Evolutionary conservation across 2,888 invertebrate genomes (phyloP), one percentile per base, ranked within the genome.

Genomic region (Apoda limacodes): DNA sequence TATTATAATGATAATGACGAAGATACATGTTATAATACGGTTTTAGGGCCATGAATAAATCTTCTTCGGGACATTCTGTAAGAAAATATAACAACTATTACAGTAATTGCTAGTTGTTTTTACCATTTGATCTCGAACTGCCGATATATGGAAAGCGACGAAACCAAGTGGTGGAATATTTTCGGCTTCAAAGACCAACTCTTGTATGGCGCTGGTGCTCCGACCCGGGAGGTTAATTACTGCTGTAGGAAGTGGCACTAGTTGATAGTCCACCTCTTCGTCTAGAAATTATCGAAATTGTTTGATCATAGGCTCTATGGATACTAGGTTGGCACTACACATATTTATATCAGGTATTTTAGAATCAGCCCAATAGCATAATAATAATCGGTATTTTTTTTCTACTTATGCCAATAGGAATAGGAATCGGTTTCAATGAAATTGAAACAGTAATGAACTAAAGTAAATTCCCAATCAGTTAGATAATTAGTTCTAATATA

Each of bases 201-300:
- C 90, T 36, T 78, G 70, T 19, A 68, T 80, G 1, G 89, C 86
- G 1, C 54, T 55, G 37, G 87, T 85, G 0, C 52, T 47, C 27
- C 90, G 65, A 2, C 88, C 90, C 0, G 90, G 88, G 1, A 89
- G 74, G 21, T 72, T 72, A 38, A 71, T 54, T 4, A 89, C 74
- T 1, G 82, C 50, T 0, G 74, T 57, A 0, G 88, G 82, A 3
- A 76, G 48, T 0, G 76, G 57, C 0, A 68, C 46, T 0, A 90
- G 70, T n/a, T 88, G 87, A 13, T 72, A 66, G 19, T 76, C 75
- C 5, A 74, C 60, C 32, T 76, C 75, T 28, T 78, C 78, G 35
- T 76, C 78, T 76, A 37, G 3, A 29, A 33, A 12, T 21, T 4
- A 9, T n/a, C 9, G 1, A n/a, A n/a, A n/a, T n/a, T n/a, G n/a